These are phyloP conservation scores for Notodonta ziczac DNA, from an alignment of 2,888 invertebrate species.

Conservation along the genomic window DNA sequence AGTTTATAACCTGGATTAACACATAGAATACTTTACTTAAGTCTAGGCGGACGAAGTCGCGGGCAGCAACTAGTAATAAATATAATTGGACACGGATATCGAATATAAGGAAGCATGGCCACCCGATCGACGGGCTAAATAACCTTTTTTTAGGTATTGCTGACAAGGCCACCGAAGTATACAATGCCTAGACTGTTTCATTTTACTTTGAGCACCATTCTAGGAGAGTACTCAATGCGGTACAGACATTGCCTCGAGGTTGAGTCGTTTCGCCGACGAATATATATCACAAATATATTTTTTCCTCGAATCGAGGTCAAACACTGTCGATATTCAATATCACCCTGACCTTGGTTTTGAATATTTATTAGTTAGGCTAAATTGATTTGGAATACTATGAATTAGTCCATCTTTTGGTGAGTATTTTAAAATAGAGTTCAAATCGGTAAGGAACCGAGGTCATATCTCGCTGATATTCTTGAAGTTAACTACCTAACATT, in stretches of 20 bases:
- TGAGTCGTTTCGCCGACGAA: not conserved
- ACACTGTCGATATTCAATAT: not conserved
- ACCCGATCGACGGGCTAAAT: too few relatives aligned
- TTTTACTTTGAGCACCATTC: slow-evolving; percentile 23
- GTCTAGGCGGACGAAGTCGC: too few relatives aligned
- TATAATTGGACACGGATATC: too few relatives aligned
- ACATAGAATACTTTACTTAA: too few relatives aligned
- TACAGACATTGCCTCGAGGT: not conserved
- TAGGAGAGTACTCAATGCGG: not conserved
- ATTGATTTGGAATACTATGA: not conserved
- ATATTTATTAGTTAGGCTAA: not conserved
- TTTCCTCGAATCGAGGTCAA: slow-evolving; percentile 5
- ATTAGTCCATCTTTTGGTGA: not conserved
- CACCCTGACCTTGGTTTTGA: slow-evolving; percentile 2
- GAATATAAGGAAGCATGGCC: too few relatives aligned
- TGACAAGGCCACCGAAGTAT: slow-evolving; percentile 5
- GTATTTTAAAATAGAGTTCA: not conserved
- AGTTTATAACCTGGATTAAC: too few relatives aligned
- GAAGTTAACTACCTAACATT: too few relatives aligned
- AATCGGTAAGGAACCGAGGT: too few relatives aligned
- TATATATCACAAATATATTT: slow-evolving; percentile 5
- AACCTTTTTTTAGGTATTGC: not conserved
- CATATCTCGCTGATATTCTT: too few relatives aligned
- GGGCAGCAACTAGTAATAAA: too few relatives aligned
- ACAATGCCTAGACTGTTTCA: slow-evolving; percentile 25